Evolutionary conservation across 1,140 invertebrate genomes (phyloP).

Genomic region (Drosophila eugracilis): DNA sequence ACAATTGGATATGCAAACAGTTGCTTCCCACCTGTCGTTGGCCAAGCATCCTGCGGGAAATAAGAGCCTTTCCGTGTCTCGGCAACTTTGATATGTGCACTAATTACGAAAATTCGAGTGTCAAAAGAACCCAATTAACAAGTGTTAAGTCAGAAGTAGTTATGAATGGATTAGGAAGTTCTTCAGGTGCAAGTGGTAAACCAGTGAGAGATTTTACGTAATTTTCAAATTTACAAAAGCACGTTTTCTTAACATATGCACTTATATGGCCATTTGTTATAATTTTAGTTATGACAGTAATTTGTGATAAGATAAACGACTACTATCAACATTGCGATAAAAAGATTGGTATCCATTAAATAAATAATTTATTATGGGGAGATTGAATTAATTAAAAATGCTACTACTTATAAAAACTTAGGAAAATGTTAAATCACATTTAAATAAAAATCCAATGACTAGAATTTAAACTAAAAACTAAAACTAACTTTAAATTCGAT

Average conservation of each 20-base stretch:
- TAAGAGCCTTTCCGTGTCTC: too few relatives aligned
- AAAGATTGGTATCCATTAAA: too few relatives aligned
- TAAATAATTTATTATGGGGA: background rate
- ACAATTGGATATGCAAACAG: conserved; percentile 20
- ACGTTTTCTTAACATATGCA: background rate
- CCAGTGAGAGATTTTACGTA: background rate
- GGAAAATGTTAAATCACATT: too few relatives aligned
- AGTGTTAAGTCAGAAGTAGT: conserved; percentile 11
- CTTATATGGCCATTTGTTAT: background rate
- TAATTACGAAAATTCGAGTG: conserved; percentile 37
- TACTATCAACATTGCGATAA: background rate
- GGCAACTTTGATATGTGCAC: background rate
- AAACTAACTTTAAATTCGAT: too few relatives aligned
- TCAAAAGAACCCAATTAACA: conserved; percentile 15
- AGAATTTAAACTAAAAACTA: too few relatives aligned
- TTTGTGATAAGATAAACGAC: background rate
- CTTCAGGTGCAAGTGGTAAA: background rate
- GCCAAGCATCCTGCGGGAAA: conserved; percentile 16
- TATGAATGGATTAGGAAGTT: conserved; percentile 1
- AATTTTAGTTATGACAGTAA: background rate
- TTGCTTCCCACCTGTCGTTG: conserved; percentile 34
- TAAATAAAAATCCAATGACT: too few relatives aligned
- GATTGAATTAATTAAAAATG: background rate
- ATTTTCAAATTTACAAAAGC: background rate
- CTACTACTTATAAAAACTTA: too few relatives aligned